A percentile compares a stretch with the other conserved stretches of the same genome.
phyloP scores from a whole-genome alignment of 2,888 invertebrate species.

The Peribatodes rhomboidaria region DNA sequence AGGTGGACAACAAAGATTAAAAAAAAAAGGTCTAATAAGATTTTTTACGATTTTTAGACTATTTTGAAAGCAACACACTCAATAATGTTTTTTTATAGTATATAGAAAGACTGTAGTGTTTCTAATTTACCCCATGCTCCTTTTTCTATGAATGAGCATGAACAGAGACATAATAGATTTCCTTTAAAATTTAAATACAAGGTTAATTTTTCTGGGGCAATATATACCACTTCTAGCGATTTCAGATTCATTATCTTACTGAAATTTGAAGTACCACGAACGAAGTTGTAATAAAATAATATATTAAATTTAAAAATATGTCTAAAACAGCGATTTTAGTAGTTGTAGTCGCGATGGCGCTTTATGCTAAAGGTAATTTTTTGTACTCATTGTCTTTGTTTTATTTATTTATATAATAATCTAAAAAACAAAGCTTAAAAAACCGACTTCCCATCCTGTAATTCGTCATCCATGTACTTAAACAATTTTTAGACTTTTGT shows the following conservation, averaged over 20 bases:
- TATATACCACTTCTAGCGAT: conserved; percentile 17
- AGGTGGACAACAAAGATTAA: too few species aligned
- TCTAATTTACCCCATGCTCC: conserved; percentile 20
- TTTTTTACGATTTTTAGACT: too few species aligned
- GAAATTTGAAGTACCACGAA: conserved; percentile 13
- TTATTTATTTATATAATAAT: too few species aligned
- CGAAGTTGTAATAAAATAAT: neutral
- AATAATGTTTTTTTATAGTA: too few species aligned
- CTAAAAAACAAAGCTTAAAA: too few species aligned
- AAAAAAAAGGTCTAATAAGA: too few species aligned
- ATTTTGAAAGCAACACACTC: too few species aligned
- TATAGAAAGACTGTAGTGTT: neutral
- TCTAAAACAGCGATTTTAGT: conserved; percentile 8
- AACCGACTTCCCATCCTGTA: too few species aligned
- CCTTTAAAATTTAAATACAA: neutral
- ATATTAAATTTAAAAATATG: conserved; percentile 13
- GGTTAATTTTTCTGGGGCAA: conserved; percentile 12
- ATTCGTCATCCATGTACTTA: too few species aligned
- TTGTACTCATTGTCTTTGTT: too few species aligned
- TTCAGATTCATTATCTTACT: conserved; percentile 25
- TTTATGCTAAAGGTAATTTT: conserved; percentile 12
- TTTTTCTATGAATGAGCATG: conserved; percentile 7
- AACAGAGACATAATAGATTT: conserved; percentile 4
- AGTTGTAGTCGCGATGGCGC: conserved; percentile 8
- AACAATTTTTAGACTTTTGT: too few species aligned